A percentile compares a stretch with the other conserved stretches of the same genome.
Evolutionary conservation across 2,888 invertebrate genomes (phyloP).

Genomic region (Ceriagrion tenellum): DNA sequence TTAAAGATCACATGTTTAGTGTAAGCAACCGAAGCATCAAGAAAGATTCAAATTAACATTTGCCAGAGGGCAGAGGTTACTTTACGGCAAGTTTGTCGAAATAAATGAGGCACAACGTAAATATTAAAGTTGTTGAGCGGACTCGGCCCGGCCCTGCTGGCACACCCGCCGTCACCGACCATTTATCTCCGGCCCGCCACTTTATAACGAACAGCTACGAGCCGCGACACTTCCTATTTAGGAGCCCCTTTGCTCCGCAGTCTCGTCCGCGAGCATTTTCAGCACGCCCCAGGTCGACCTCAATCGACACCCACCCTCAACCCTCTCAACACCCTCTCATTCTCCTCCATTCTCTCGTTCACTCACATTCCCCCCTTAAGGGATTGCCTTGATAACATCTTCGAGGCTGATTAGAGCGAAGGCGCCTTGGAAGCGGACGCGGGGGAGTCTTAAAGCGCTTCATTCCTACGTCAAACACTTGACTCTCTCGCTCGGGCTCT

Average conservation of each 20-base stretch:
- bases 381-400: constrained; percentile 15
- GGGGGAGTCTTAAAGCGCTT: constrained; percentile 2
- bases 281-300: not conserved
- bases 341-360: not conserved
- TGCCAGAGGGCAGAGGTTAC: too few relatives aligned
- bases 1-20: too few relatives aligned
- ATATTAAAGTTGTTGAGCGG: too few relatives aligned
- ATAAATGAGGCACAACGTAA: too few relatives aligned
- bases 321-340: not conserved
- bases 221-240: not conserved
- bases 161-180: not conserved
- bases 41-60: too few relatives aligned
- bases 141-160: not conserved
- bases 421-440: not conserved
- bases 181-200: not conserved
- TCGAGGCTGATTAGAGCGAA: not conserved
- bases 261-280: not conserved
- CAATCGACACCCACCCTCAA: not conserved
- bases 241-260: not conserved
- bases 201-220: not conserved
- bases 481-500: not conserved
- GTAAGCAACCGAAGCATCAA: too few relatives aligned
- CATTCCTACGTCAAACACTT: not conserved
- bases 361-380: not conserved
- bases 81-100: too few relatives aligned